Evolutionary conservation across 2,888 invertebrate genomes (phyloP).

Genomic region (Leucophora obtusa): DNA sequence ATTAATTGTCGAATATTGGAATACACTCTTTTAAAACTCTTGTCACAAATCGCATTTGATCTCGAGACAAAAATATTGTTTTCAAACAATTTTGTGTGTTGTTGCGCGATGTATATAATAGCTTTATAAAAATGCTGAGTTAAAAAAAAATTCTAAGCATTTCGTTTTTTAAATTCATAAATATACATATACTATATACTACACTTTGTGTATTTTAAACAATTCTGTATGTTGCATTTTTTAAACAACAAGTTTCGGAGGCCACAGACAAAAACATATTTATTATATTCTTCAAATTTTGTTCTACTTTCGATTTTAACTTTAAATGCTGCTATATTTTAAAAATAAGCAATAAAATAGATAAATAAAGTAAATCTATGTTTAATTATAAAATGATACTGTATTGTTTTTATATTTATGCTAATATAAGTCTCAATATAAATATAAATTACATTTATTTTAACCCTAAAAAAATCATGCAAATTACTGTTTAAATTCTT

Average conservation of each 20-base stretch:
- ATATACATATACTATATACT: not conserved
- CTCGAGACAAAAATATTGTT: conserved; percentile 1
- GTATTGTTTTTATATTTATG: conserved; percentile 14
- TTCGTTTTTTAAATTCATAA: conserved; percentile 14
- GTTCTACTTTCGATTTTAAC: not conserved
- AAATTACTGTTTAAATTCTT: too few species aligned
- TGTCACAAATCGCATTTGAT: not conserved
- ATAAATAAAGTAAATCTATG: not conserved
- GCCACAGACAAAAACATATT: not conserved
- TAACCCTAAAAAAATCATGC: not conserved
- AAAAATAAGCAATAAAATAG: conserved; percentile 1
- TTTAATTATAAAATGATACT: not conserved
- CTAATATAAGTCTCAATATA: conserved; percentile 24
- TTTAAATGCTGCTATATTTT: not conserved
- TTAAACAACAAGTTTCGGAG: not conserved
- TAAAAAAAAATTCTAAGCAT: not conserved
- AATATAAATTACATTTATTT: conserved; percentile 1
- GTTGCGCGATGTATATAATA: not conserved
- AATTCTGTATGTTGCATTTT: not conserved
- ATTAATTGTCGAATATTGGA: not conserved
- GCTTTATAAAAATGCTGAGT: not conserved
- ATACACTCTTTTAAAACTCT: not conserved
- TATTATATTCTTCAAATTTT: not conserved
- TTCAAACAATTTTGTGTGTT: not conserved
- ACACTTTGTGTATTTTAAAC: not conserved